These are phyloP conservation scores for Leptatherina wallacei DNA, from an alignment of 2,797 vertebrate species.

Conservation along the genomic window DNA sequence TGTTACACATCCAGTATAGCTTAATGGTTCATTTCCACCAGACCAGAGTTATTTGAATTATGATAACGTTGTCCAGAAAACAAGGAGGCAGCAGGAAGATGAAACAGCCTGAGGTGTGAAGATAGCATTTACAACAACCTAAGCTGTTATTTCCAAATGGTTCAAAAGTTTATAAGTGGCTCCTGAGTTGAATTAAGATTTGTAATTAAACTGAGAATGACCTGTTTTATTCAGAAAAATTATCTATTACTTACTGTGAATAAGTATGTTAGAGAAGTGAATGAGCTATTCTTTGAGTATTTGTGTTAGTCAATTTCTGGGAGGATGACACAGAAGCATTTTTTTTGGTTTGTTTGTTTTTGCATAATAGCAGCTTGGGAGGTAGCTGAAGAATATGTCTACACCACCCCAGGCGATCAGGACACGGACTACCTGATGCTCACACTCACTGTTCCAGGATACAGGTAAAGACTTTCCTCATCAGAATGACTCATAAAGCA, in stretches of 20 bases:
- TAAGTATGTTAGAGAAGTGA: neutral
- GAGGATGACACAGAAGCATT: neutral
- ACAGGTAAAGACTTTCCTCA: slow-evolving; percentile 84
- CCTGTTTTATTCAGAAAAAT: neutral
- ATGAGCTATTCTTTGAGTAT: neutral
- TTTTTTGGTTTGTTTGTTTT: neutral
- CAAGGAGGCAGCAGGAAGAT: neutral
- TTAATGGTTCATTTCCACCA: neutral
- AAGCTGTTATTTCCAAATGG: neutral
- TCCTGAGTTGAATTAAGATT: neutral
- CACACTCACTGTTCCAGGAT: slow-evolving; percentile 88
- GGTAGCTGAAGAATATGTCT: slow-evolving; percentile 93
- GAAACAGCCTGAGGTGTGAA: neutral
- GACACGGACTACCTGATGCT: slow-evolving; percentile 93
- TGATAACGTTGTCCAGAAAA: neutral
- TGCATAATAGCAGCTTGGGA: slow-evolving; percentile 90
- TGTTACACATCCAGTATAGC: neutral
- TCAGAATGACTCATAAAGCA: neutral
- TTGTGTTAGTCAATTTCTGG: neutral
- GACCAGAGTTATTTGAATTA: neutral
- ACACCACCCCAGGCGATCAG: slow-evolving; percentile 88
- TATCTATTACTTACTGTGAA: neutral
- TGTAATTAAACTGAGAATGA: neutral
- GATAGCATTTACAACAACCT: neutral
- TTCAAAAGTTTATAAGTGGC: neutral